These are phyloP conservation scores for Hippoglossus stenolepis DNA, from an alignment of 2,113 vertebrate genomes.

Conservation along the genomic window DNA sequence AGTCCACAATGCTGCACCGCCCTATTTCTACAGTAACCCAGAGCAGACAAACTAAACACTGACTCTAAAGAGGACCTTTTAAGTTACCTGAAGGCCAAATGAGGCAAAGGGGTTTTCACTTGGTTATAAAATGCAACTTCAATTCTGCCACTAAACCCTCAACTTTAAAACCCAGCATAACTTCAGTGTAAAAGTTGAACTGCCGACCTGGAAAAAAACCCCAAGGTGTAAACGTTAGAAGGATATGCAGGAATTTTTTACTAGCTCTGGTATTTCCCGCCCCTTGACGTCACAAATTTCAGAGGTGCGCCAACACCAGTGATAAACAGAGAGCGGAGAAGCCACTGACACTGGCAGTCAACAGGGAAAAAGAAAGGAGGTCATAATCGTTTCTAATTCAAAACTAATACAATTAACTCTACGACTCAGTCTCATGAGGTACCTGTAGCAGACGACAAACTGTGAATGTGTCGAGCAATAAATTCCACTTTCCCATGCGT, in stretches of 20 bases:
- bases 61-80: too few relatives aligned
- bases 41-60: too few relatives aligned
- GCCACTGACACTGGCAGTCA: constrained; percentile 4
- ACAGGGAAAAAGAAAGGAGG: background rate
- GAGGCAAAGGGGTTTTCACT: background rate
- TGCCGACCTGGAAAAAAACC: background rate
- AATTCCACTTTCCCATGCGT: background rate
- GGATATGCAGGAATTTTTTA: constrained; percentile 32
- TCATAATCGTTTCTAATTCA: background rate
- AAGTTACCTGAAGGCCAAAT: too few relatives aligned
- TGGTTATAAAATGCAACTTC: background rate
- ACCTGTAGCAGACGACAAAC: background rate
- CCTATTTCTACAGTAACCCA: too few relatives aligned
- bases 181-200: background rate
- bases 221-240: background rate
- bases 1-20: too few relatives aligned
- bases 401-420: background rate
- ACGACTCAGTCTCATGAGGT: background rate
- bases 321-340: background rate
- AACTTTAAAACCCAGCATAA: too few relatives aligned
- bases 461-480: background rate
- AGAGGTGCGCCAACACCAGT: background rate
- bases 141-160: too few relatives aligned
- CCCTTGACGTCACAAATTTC: constrained; percentile 26
- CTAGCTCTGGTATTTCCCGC: constrained; percentile 15